Base-by-base conservation (phyloP, 2,797 vertebrate species). In the Sardinella longiceps region DNA sequence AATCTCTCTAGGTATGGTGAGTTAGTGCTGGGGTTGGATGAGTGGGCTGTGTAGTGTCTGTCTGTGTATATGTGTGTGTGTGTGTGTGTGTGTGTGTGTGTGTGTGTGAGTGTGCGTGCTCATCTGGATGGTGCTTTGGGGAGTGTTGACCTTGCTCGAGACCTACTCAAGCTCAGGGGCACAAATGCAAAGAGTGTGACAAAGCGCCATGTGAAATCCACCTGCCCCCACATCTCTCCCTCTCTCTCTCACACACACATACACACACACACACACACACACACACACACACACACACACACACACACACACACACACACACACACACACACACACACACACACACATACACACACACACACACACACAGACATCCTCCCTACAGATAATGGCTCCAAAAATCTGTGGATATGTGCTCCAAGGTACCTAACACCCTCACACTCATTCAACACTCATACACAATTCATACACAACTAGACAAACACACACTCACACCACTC, bases 61-160 rank as follows among this genome's bases (percentile, higher is more conserved):
- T 66, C 20, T 63, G 9, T 63, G 58, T 63, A 25, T 63, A 9
- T 25, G 4, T 63, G 66, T 74, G 66, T 74, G 66, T 74, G 30
- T 33, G 30, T 33, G 30, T 37, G 66, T 70, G 66, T 74, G 12
- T 74, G 28, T 74, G 66, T 74, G 63, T 70, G 63, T 28, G 58
- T 60, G 53, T 56, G 53, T 56, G 53, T 56, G 3, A 23, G 23
- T 60, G n/a, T 60, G 56, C 2, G 7, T 25, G 23, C 37, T 39
- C 37, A 43, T 77, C 18, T 39, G 66, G 20, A 43, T 5, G 7
- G 6, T 43, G 70, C 33, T 43, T 37, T 39, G 70, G 70, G 66
- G 70, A 82, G 80, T 37, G 81, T 83, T 88, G 83, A 90, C 86
- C 88, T 89, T 89, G 85, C 53, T 85, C 39, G 86, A 66, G 81